Evolutionary conservation across 2,888 invertebrate genomes (phyloP).

Genomic region (Melipona bicolor): DNA sequence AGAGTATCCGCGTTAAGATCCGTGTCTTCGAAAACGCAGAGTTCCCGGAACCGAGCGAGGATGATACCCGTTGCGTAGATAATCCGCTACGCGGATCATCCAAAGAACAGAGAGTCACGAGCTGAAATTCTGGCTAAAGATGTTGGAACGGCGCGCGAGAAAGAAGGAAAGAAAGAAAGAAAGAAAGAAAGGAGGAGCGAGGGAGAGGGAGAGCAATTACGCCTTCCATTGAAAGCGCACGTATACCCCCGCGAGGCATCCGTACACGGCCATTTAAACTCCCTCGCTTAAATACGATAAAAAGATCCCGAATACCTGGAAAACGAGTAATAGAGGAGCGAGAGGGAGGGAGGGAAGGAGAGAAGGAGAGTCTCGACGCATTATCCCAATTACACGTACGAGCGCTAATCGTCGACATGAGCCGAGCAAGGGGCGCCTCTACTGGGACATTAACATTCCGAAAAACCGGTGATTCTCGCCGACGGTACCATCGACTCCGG

Average conservation of each 20-base stretch:
- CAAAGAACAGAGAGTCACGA: conserved; percentile 34
- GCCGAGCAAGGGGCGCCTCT: conserved; percentile 65
- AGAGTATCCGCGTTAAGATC: neutral
- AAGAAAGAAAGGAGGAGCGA: neutral
- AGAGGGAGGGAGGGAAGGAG: neutral
- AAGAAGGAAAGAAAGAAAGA: neutral
- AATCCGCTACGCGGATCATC: conserved; percentile 10
- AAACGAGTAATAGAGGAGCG: conserved; percentile 51
- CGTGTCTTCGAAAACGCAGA: neutral
- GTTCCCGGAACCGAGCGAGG: neutral
- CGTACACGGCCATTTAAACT: conserved; percentile 54
- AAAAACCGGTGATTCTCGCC: conserved; percentile 75
- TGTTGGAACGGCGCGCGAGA: neutral
- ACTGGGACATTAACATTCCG: conserved; percentile 71
- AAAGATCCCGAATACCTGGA: conserved; percentile 61
- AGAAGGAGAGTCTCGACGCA: conserved; percentile 42
- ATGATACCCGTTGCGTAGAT: neutral
- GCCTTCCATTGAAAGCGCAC: conserved; percentile 4
- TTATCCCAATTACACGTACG: conserved; percentile 74
- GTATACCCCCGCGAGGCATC: conserved; percentile 40
- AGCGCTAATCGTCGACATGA: conserved; percentile 69
- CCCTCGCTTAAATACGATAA: conserved; percentile 60
- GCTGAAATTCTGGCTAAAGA: conserved; percentile 29
- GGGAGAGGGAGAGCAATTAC: conserved; percentile 5
- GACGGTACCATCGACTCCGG: conserved; percentile 69